Base-by-base conservation (phyloP, 2,797 vertebrate genomes). In the Amniataba percoides region DNA sequence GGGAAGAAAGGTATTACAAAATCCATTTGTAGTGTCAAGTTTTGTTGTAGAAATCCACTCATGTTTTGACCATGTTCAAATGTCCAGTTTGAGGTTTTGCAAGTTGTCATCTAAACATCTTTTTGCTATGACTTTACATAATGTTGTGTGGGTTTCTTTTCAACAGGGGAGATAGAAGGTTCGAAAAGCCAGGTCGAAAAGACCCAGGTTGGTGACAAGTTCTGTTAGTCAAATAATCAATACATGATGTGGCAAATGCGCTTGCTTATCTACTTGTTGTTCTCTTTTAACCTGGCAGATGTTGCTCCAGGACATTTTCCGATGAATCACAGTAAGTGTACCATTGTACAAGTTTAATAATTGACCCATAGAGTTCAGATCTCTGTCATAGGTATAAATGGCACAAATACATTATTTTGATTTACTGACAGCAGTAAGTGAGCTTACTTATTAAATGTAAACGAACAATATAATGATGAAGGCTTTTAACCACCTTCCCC, bases 131-230 rank as follows among this genome's bases (percentile, higher is more conserved):
- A 39, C 23, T 31, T 53, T 4, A 63, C 14, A 2, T 34, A 19
- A 73, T 42, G 2, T 40, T 76, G 27, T 31, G 27, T 31, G 27
- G 61, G 12, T 64, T 75, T 60, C 48, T 62, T 69, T 49, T 59
- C 87, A 52, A 19, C 65, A 99, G 98, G 96, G 98, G 97, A 92
- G 98, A 99, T 90, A 96, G 97, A 90, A 95, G 98, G 91, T 99
- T 99, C 97, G 98, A 99, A 96, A 99, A 99, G 93, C 97, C 98
- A 94, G 97, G 96, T 90, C 96, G 98, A 93, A 99, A 99, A 97
- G 98, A 99, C 88, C 95, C 97, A 97, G 98, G 98, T 99, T 95
- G 92, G 96, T 94, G 56, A 77, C 46, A 25, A 13, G 72, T 14
- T 46, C 64, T 42, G 14, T 61, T 73, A 5, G n/a, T 73, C 25